Evolutionary conservation across 2,888 invertebrate genomes (phyloP).

Genomic region (Plusia festucae): DNA sequence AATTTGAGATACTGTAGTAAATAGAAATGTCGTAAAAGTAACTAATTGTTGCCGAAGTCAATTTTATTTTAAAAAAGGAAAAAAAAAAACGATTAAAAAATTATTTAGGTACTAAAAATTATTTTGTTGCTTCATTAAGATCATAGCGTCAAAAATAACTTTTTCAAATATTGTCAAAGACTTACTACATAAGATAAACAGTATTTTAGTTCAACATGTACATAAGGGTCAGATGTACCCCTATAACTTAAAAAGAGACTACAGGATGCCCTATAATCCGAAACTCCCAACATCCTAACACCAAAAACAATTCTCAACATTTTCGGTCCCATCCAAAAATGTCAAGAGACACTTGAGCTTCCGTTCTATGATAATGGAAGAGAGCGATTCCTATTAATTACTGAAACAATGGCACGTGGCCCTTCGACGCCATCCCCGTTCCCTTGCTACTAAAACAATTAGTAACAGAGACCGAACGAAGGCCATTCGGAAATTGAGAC

Average conservation of each 20-base stretch:
- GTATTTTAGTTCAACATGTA: too few species aligned
- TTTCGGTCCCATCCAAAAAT: conserved; percentile 16
- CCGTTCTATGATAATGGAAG: conserved; percentile 44
- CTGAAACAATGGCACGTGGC: conserved; percentile 62
- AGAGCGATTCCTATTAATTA: conserved; percentile 72
- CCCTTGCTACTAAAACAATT: conserved; percentile 69
- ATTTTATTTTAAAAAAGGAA: too few species aligned
- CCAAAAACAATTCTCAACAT: background rate
- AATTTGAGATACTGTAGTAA: background rate
- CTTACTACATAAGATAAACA: too few species aligned
- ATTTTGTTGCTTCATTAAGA: too few species aligned
- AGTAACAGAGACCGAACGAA: conserved; percentile 47
- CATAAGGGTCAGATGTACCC: too few species aligned
- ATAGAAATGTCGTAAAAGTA: too few species aligned
- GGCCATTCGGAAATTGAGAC: conserved; percentile 47
- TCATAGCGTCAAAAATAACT: too few species aligned
- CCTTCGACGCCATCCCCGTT: conserved; percentile 59
- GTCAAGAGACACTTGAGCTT: conserved; percentile 34
- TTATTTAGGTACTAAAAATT: too few species aligned
- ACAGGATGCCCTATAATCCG: background rate
- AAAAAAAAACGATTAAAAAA: too few species aligned
- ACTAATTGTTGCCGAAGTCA: too few species aligned
- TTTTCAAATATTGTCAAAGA: too few species aligned
- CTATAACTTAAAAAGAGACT: too few species aligned
- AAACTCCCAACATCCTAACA: background rate